These are phyloP conservation scores for Brachionus paranguensis DNA, from an alignment of 1,140 invertebrate genomes.

Conservation along the genomic window DNA sequence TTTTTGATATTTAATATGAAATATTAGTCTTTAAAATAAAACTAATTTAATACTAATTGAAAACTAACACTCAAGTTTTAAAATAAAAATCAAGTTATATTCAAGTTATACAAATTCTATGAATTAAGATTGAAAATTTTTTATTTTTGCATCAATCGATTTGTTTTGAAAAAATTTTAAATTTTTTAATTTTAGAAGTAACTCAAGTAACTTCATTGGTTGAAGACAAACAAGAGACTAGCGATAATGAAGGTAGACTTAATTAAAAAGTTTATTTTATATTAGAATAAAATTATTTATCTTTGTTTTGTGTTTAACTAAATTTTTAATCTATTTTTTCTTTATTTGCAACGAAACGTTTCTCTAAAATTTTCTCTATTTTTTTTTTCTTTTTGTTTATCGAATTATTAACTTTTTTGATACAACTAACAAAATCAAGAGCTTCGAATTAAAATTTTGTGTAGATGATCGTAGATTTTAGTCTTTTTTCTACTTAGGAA, in stretches of 20 bases:
- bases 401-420: neutral
- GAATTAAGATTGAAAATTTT: neutral
- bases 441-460: constrained; percentile 1
- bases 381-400: neutral
- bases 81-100: too few species aligned
- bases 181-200: neutral
- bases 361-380: neutral
- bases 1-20: too few species aligned
- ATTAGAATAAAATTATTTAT: constrained; percentile 31
- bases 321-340: constrained; percentile 10
- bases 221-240: neutral
- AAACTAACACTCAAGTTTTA: too few species aligned
- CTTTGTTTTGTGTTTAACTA: constrained; percentile 9
- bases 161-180: neutral
- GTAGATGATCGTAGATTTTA: neutral
- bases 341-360: neutral
- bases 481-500: neutral
- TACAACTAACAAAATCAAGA: constrained; percentile 23
- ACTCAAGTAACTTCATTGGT: neutral
- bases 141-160: neutral
- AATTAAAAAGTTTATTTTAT: constrained; percentile 32
- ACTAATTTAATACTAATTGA: too few species aligned
- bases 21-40: too few species aligned
- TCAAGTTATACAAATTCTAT: neutral
- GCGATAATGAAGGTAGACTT: neutral